Conservation (phyloP, 1,140 invertebrate genomes). For the Laupala kohalensis region DNA sequence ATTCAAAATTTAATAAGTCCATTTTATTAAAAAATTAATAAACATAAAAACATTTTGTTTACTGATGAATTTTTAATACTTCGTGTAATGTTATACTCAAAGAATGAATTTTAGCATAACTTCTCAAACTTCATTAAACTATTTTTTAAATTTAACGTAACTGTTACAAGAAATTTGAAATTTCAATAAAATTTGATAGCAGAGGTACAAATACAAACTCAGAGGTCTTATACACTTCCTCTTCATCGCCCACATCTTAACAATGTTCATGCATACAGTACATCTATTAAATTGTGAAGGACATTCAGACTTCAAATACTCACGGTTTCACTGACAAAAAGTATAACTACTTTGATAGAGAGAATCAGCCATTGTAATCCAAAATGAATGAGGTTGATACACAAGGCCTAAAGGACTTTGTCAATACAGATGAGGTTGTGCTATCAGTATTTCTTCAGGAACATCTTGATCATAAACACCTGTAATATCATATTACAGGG, state of each 20-base stretch:
- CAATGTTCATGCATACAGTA: too few relatives aligned
- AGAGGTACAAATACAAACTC: too few relatives aligned
- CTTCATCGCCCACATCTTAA: too few relatives aligned
- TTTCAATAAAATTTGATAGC: too few relatives aligned
- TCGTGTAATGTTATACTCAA: neutral
- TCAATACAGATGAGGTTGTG: slow-evolving; percentile 67
- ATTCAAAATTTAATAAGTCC: too few relatives aligned
- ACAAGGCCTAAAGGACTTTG: slow-evolving; percentile 61
- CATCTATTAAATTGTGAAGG: too few relatives aligned
- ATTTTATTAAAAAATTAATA: neutral
- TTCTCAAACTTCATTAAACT: too few relatives aligned
- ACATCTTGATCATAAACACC: slow-evolving; percentile 84
- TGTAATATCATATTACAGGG: too few relatives aligned
- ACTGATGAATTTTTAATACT: neutral
- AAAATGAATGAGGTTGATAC: slow-evolving; percentile 79
- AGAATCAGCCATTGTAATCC: slow-evolving; percentile 76
- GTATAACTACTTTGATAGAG: slow-evolving; percentile 87
- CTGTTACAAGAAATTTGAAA: too few relatives aligned
- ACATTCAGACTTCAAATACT: slow-evolving; percentile 28
- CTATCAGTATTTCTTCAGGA: slow-evolving; percentile 57
- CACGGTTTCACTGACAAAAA: slow-evolving; percentile 66
- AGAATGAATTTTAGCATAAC: too few relatives aligned
- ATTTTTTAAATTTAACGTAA: too few relatives aligned
- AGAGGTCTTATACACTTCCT: too few relatives aligned
- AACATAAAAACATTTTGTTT: neutral